phyloP scores from a whole-genome alignment of 2,888 invertebrate species.

The Timema podura region DNA sequence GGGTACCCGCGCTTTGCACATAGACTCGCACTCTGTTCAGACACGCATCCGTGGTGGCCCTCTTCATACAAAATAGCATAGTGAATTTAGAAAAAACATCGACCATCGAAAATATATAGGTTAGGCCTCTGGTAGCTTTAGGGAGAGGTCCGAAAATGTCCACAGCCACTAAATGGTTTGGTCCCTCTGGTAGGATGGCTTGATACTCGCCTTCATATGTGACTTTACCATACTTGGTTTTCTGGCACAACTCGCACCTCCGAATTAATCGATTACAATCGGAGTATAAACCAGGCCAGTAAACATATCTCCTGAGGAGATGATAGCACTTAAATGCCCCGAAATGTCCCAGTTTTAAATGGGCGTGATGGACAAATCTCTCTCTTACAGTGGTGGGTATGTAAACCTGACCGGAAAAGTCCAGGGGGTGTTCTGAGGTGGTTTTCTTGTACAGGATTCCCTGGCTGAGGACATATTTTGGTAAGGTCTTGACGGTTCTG shows the following conservation, averaged over 20 bases:
- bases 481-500: no score
- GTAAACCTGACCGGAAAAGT: no score
- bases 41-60: neutral
- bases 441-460: no score
- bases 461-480: no score
- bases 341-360: neutral
- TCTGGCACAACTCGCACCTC: neutral
- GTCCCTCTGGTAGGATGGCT: neutral
- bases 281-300: neutral
- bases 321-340: neutral
- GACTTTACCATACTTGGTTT: neutral
- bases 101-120: neutral
- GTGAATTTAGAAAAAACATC: slow-evolving; percentile 7
- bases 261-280: neutral
- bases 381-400: no score
- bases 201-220: neutral
- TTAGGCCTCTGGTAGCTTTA: neutral
- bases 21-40: neutral
- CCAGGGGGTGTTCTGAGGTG: no score
- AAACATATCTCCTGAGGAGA: neutral
- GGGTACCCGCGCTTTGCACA: neutral
- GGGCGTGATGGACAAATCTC: neutral
- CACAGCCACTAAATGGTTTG: neutral
- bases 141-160: slow-evolving; percentile 4
- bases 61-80: no score